These are phyloP conservation scores for Tupaia tana DNA, from an alignment of 2,113 vertebrate genomes.

Conservation along the genomic window DNA sequence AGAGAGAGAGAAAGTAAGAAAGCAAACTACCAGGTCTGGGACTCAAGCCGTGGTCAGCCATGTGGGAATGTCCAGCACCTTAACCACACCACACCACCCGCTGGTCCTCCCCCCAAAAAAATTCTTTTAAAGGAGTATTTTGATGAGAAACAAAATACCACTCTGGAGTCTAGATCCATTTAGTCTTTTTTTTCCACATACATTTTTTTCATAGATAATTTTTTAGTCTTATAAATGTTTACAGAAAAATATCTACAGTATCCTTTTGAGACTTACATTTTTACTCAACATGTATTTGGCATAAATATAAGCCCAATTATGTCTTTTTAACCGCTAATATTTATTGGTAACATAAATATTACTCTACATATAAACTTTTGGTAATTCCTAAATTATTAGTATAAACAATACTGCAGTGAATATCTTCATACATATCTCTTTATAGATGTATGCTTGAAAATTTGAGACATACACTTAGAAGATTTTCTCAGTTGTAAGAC, in stretches of 20 bases:
- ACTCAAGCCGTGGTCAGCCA: no score
- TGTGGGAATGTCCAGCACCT: no score
- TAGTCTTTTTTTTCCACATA: not conserved
- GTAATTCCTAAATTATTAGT: not conserved
- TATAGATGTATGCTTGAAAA: not conserved
- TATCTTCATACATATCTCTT: not conserved
- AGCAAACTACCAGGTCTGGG: no score
- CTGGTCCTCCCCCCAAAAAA: no score
- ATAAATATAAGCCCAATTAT: not conserved
- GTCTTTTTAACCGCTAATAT: conserved; percentile 18
- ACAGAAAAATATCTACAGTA: not conserved
- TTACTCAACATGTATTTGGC: not conserved
- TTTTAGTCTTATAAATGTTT: not conserved
- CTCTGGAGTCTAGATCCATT: not conserved
- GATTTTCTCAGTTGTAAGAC: not conserved
- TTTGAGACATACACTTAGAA: not conserved
- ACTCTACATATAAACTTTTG: not conserved
- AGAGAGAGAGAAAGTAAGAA: no score
- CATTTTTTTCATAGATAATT: not conserved
- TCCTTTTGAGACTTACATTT: not conserved
- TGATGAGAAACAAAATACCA: not conserved
- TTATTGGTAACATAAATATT: not conserved
- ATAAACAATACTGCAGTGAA: not conserved
- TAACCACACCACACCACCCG: no score
- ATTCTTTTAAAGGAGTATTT: no score